Conservation (phyloP, 1,140 invertebrate species). For the Aporrectodea caliginosa region DNA sequence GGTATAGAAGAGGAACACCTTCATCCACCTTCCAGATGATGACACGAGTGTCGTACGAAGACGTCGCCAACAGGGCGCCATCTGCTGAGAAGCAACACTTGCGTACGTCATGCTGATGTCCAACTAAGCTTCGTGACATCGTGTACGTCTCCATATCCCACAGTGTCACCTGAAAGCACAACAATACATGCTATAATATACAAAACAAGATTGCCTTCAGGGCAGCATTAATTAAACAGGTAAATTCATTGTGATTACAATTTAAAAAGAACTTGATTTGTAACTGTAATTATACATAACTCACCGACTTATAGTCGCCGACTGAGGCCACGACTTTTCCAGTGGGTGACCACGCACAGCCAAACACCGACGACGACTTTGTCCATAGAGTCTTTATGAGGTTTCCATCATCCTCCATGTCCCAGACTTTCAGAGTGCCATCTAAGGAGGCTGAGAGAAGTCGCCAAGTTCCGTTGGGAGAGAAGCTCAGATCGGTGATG, state of each 20-base stretch:
- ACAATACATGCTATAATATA: not conserved
- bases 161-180: conserved; percentile 54
- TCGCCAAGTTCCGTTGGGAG: conserved; percentile 57
- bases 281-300: too few species aligned
- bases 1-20: not conserved
- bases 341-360: conserved; percentile 60
- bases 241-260: too few species aligned
- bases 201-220: too few species aligned
- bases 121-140: conserved; percentile 51
- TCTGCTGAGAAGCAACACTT: conserved; percentile 61
- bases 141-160: conserved; percentile 55
- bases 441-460: conserved; percentile 60
- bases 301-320: conserved; percentile 58
- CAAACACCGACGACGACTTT: conserved; percentile 50
- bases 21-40: conserved; percentile 60
- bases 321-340: conserved; percentile 55
- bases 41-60: conserved; percentile 60
- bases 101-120: conserved; percentile 60
- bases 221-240: not conserved
- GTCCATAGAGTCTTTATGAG: conserved; percentile 59
- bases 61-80: conserved; percentile 60
- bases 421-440: conserved; percentile 61
- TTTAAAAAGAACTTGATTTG: too few species aligned
- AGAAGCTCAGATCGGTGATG: conserved; percentile 59
- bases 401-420: conserved; percentile 61